Base-by-base conservation (phyloP, 2,888 invertebrate species). In the Pilophorus perplexus region DNA sequence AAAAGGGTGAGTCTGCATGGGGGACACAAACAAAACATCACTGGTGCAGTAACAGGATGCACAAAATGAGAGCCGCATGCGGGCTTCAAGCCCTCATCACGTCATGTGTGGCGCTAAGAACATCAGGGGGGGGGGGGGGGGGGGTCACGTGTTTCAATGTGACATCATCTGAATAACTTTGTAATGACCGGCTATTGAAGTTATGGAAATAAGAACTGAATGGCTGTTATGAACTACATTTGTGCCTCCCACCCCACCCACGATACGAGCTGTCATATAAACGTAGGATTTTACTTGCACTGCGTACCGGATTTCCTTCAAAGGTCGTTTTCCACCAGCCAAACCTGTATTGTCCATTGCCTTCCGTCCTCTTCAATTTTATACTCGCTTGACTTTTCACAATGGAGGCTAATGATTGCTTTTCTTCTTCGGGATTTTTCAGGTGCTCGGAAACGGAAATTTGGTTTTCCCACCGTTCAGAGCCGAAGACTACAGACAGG, bases 381-480 rank as follows among this genome's bases (percentile, higher is more conserved):
- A 33, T 33, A 33, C 33, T 33, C 6, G 6, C 33, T 10, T 10
- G 33, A 6, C 33, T 33, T 33, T 33, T 33, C 33, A 33, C 6
- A 6, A 10, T 33, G 6, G 33, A 33, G 10, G 10, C 6, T 33
- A 10, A 10, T 10, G 33, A 10, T 33, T 33, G 8, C 6, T 10
- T 64, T 40, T 52, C n/a, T n/a, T n/a, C n/a, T n/a, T n/a, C n/a
- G n/a, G n/a, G n/a, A n/a, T 37, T 59, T 75, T 78, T 14, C 79
- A 89, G 85, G 88, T 90, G 67, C 79, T 92, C 74, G 88, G 92
- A 65, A 94, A 95, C 78, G 94, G 95, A 75, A 93, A 94, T 76
- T 81, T 96, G 74, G 89, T 93, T 59, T 94, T 96, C 78, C 93
- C 93, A 68, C 93, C 95, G 33, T 96, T 96, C 84, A 86, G 93